phyloP scores from a whole-genome alignment of 1,140 invertebrate species.

The Bombus breviceps region DNA sequence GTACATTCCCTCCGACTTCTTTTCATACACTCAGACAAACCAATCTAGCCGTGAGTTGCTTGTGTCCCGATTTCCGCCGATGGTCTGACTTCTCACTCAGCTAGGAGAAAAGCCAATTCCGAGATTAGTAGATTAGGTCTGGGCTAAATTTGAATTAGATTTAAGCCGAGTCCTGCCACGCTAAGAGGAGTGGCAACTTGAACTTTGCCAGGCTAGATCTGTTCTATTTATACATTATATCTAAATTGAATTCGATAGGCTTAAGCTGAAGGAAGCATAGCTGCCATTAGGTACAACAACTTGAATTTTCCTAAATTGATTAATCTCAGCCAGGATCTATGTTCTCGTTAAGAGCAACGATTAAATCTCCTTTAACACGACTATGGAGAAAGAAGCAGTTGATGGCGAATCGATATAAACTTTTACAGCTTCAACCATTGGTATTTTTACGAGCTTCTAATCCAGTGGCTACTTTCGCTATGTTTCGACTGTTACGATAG shows the following conservation, averaged over 20 bases:
- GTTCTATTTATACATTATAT: neutral
- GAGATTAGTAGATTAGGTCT: neutral
- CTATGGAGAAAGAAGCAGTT: too few species aligned
- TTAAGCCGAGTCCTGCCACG: neutral
- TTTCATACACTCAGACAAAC: neutral
- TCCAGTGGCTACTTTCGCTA: too few species aligned
- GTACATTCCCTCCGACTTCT: neutral
- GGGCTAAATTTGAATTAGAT: neutral
- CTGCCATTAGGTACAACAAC: neutral
- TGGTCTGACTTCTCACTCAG: too few species aligned
- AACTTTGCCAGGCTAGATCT: neutral
- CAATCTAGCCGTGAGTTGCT: neutral
- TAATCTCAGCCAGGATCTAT: neutral
- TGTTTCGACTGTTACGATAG: too few species aligned
- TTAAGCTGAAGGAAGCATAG: too few species aligned
- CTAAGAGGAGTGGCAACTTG: neutral
- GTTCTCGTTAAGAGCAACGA: neutral
- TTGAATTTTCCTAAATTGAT: too few species aligned
- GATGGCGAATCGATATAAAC: too few species aligned
- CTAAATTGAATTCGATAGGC: neutral
- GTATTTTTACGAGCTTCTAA: too few species aligned
- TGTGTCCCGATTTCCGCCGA: neutral
- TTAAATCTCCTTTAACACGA: too few species aligned
- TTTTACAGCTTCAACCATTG: too few species aligned
- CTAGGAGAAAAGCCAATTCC: neutral